These are phyloP conservation scores for Diarsia brunnea DNA, from an alignment of 2,888 invertebrate species.

Conservation along the genomic window DNA sequence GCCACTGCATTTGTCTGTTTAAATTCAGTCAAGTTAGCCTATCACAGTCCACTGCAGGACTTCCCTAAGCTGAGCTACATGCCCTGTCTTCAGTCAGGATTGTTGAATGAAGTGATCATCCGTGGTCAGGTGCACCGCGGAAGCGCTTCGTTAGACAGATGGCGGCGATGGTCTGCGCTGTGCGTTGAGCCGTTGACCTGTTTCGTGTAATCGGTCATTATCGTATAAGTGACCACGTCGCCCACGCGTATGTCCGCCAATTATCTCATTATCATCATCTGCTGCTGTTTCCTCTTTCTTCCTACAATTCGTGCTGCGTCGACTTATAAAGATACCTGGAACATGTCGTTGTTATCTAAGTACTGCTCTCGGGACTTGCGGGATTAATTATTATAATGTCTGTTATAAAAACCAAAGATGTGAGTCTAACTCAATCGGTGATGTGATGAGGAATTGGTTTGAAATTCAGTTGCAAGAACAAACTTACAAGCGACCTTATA, in stretches of 20 bases:
- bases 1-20: not conserved
- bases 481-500: too few species aligned
- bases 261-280: constrained; percentile 14
- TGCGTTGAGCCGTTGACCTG: constrained; percentile 38
- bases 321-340: not conserved
- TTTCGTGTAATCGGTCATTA: constrained; percentile 20
- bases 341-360: not conserved
- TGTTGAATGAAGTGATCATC: constrained; percentile 14
- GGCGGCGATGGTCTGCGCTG: not conserved
- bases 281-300: not conserved
- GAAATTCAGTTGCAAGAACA: too few species aligned
- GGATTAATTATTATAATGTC: too few species aligned
- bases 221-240: constrained; percentile 20
- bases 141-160: constrained; percentile 37
- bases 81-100: not conserved
- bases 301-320: not conserved
- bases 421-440: too few species aligned
- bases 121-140: constrained; percentile 25
- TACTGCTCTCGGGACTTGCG: not conserved
- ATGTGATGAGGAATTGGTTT: too few species aligned
- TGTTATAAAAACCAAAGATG: too few species aligned
- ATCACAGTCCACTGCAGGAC: not conserved
- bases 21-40: not conserved
- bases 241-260: constrained; percentile 29
- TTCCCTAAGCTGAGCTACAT: not conserved